These are phyloP conservation scores for Sarcophaga carnaria DNA, from an alignment of 2,888 invertebrate species.

Conservation along the genomic window DNA sequence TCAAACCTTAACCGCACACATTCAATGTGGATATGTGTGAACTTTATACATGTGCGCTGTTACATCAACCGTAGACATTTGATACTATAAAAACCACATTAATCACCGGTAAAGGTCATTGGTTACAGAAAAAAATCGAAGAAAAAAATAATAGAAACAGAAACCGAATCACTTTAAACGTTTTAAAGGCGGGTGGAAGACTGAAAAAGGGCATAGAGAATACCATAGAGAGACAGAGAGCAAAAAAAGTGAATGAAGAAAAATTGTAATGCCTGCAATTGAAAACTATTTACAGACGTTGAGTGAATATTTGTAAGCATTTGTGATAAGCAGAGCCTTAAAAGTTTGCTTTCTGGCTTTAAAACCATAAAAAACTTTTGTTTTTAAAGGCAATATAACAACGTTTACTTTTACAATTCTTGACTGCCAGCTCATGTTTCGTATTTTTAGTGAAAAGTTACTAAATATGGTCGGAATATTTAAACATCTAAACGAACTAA, in stretches of 20 bases:
- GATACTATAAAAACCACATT: conserved; percentile 54
- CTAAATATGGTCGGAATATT: conserved; percentile 1
- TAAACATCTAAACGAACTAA: conserved; percentile 16
- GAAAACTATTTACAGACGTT: conserved; percentile 31
- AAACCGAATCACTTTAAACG: conserved; percentile 10
- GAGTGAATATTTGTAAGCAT: neutral
- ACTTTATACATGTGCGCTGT: conserved; percentile 13
- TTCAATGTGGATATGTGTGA: too few relatives aligned
- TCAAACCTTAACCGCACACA: too few relatives aligned
- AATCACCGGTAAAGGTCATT: conserved; percentile 61
- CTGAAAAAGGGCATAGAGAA: too few relatives aligned
- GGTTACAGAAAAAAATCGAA: conserved; percentile 18
- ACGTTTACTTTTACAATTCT: conserved; percentile 6
- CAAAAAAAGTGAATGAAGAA: conserved; percentile 14
- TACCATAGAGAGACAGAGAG: conserved; percentile 11
- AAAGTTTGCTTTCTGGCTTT: neutral
- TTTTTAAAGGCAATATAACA: neutral
- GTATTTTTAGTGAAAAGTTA: neutral
- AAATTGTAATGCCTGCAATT: conserved; percentile 24
- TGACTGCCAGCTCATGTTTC: neutral
- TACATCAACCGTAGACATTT: conserved; percentile 47
- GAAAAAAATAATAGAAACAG: neutral
- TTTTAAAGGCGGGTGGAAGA: too few relatives aligned
- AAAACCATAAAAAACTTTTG: too few relatives aligned
- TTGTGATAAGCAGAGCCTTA: neutral